Base-by-base conservation (phyloP, 2,113 vertebrate genomes). In the Trogon surrucura region DNA sequence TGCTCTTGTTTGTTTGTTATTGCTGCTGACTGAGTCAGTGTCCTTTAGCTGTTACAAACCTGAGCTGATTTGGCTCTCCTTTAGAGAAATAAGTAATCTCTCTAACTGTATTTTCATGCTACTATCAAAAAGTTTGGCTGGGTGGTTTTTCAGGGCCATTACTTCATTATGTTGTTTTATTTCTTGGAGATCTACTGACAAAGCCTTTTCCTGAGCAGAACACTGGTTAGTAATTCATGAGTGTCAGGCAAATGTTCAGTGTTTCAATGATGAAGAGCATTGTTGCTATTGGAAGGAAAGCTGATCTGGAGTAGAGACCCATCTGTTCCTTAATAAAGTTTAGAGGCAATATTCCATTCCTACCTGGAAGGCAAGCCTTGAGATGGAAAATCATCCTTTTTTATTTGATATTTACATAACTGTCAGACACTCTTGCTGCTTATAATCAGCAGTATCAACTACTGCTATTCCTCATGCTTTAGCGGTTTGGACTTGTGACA, bases 241-340 rank as follows among this genome's bases (percentile, higher is more conserved):
- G 32, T 87, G 92, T 89, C 86, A 85, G 66, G 77, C 48, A 87
- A 93, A 91, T 13, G 5, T 65, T 94, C 85, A 38, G 53, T 48
- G 8, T 78, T 88, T 71, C 88, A 75, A 0, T 81, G 78, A 82
- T 79, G 54, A 75, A 91, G 21, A 92, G 13, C 50, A 36, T 61
- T 85, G 57, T 36, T 75, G 80, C 73, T 81, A 8, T 53, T 94
- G 92, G 91, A 94, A 91, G 77, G 48, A 87, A 94, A 89, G 26
- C 73, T 74, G 91, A 71, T 85, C 64, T 80, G 83, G 48, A 94
- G 73, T 64, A 69, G 75, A 89, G 72, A 53, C 81, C 93, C 96
- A 96, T 96, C 93, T 96, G 96, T 74, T 96, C 87, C 85, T 89
- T 89, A 92, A 94, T 89, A 93, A 94, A 80, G 34, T 92, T 91